Percentiles rank a stretch among this genome's conserved stretches.
These are phyloP conservation scores for Trialeurodes vaporariorum DNA, from an alignment of 1,140 invertebrate species.

Conservation along the genomic window DNA sequence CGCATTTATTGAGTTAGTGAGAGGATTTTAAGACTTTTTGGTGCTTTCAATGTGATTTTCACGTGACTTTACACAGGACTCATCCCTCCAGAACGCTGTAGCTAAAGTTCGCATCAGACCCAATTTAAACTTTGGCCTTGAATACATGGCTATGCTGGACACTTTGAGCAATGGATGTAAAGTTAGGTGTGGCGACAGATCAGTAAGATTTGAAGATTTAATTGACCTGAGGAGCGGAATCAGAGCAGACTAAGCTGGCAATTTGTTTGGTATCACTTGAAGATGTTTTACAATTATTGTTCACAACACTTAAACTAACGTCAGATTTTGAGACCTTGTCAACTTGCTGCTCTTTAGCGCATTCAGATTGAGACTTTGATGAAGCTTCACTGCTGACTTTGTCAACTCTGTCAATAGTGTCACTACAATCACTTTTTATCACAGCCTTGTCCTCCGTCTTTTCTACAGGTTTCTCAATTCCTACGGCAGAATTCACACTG, in stretches of 20 bases:
- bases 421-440: not conserved
- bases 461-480: not conserved
- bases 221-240: not conserved
- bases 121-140: no score
- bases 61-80: no score
- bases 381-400: not conserved
- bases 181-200: no score
- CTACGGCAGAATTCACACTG: not conserved
- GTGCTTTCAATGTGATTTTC: no score
- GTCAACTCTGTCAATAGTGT: no score
- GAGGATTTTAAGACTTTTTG: no score
- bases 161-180: no score
- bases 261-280: not conserved
- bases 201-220: no score
- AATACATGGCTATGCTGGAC: no score
- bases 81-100: no score
- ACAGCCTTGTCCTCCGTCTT: not conserved
- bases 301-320: not conserved
- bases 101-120: no score
- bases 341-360: not conserved
- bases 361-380: not conserved
- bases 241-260: not conserved
- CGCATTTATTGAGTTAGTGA: no score
- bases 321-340: not conserved
- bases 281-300: not conserved